These are phyloP conservation scores for Danionella dracula DNA, from an alignment of 2,797 vertebrate species.

Conservation along the genomic window DNA sequence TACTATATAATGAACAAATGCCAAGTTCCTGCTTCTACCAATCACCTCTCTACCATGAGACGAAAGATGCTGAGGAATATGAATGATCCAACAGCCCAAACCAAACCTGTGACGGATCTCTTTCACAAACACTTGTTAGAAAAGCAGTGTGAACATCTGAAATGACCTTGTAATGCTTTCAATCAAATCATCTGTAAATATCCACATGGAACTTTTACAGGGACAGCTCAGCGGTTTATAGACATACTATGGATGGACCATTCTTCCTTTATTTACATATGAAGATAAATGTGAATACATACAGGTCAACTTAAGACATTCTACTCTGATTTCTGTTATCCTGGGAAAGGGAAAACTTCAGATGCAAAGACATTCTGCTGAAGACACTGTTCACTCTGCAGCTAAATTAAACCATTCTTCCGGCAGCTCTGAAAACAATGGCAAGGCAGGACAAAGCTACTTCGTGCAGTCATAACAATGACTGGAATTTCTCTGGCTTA, in stretches of 20 bases:
- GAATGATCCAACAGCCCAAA: background rate
- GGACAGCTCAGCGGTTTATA: too few relatives aligned
- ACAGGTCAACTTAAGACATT: too few relatives aligned
- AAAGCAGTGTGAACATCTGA: background rate
- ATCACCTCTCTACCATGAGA: background rate
- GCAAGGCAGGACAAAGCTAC: conserved; percentile 50
- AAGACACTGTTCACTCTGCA: background rate
- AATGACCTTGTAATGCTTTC: background rate
- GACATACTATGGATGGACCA: too few relatives aligned
- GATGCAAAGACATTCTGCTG: background rate
- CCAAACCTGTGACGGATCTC: background rate
- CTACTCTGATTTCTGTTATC: too few relatives aligned
- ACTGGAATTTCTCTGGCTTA: background rate
- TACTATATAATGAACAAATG: background rate
- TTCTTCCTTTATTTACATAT: too few relatives aligned
- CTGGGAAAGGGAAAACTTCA: too few relatives aligned
- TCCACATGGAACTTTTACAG: too few relatives aligned
- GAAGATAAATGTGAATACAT: too few relatives aligned
- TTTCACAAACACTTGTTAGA: conserved; percentile 1
- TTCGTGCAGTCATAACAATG: conserved; percentile 35
- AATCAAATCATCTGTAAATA: background rate
- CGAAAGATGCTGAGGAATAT: background rate
- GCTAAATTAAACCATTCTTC: conserved; percentile 28
- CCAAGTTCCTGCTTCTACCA: too few relatives aligned
- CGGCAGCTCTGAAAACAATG: conserved; percentile 57